A percentile compares a stretch with the other conserved stretches of the same genome.
Conservation (phyloP, 2,888 invertebrate species). For the Apamea anceps region DNA sequence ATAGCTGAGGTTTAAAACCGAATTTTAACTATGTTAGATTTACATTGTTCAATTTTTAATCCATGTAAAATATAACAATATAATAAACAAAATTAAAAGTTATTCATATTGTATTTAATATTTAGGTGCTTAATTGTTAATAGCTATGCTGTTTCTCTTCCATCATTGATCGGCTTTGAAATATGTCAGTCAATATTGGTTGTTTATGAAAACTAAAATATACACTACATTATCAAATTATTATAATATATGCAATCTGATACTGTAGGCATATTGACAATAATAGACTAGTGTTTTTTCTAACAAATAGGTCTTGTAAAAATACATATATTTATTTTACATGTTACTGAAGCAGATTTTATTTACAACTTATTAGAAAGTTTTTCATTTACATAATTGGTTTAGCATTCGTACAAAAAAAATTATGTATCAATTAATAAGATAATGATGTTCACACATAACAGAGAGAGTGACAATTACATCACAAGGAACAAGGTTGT, state of each 20-base stretch:
- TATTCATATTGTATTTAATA: conserved; percentile 6
- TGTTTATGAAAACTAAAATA: not conserved
- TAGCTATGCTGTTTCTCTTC: not conserved
- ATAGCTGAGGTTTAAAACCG: not conserved
- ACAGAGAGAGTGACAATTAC: conserved; percentile 35
- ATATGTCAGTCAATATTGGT: not conserved
- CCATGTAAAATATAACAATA: not conserved
- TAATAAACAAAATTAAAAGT: not conserved
- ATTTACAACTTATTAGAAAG: conserved; percentile 47
- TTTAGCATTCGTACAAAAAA: conserved; percentile 11
- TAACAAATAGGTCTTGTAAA: not conserved
- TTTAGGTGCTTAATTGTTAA: not conserved
- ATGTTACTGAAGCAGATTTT: not conserved
- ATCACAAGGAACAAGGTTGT: conserved; percentile 18
- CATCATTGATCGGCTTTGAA: not conserved
- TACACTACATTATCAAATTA: not conserved
- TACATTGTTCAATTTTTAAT: not conserved
- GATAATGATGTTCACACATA: conserved; percentile 26
- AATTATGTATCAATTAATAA: conserved; percentile 18
- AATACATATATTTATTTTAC: not conserved
- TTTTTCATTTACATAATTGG: conserved; percentile 46
- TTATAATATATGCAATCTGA: not conserved
- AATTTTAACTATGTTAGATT: not conserved
- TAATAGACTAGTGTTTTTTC: not conserved
- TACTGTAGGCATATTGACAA: conserved; percentile 3